A percentile compares a stretch with the other conserved stretches of the same genome.
These are phyloP conservation scores for Zaprionus inermis DNA, from an alignment of 1,140 invertebrate species.

Conservation along the genomic window DNA sequence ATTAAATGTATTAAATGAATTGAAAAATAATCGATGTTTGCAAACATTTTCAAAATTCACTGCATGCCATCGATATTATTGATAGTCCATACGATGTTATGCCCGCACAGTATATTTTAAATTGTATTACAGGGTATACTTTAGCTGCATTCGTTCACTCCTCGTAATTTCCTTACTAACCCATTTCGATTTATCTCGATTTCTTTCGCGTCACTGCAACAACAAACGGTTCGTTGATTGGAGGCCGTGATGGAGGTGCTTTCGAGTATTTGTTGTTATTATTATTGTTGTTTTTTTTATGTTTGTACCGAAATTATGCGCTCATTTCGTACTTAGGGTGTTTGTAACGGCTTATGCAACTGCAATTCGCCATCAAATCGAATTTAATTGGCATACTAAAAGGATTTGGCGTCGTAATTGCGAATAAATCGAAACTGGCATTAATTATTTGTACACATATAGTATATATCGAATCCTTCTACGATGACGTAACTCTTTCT, in stretches of 20 bases:
- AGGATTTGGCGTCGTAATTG: conserved; percentile 37
- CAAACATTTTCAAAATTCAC: too few species aligned
- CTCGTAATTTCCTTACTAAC: not conserved
- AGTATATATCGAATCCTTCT: not conserved
- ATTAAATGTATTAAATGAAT: too few species aligned
- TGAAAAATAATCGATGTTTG: too few species aligned
- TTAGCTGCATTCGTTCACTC: not conserved
- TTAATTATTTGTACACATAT: conserved; percentile 8
- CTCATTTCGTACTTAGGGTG: conserved; percentile 21
- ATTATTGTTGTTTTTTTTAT: conserved; percentile 7
- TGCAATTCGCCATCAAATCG: conserved; percentile 22
- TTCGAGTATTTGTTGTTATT: conserved; percentile 35
- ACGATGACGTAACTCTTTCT: not conserved
- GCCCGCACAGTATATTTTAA: not conserved
- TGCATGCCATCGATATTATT: too few species aligned
- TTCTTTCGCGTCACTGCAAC: conserved; percentile 24
- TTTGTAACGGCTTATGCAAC: conserved; percentile 24
- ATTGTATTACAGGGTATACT: not conserved
- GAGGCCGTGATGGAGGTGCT: conserved; percentile 16
- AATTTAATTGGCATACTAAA: conserved; percentile 24
- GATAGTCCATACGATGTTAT: too few species aligned
- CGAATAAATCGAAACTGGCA: conserved; percentile 13
- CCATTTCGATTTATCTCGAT: not conserved
- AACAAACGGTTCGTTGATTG: conserved; percentile 67
- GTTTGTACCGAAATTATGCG: conserved; percentile 35